A percentile compares a stretch with the other conserved stretches of the same genome.
Conservation (phyloP, 2,888 invertebrate genomes). For the Hydropsyche betteni region DNA sequence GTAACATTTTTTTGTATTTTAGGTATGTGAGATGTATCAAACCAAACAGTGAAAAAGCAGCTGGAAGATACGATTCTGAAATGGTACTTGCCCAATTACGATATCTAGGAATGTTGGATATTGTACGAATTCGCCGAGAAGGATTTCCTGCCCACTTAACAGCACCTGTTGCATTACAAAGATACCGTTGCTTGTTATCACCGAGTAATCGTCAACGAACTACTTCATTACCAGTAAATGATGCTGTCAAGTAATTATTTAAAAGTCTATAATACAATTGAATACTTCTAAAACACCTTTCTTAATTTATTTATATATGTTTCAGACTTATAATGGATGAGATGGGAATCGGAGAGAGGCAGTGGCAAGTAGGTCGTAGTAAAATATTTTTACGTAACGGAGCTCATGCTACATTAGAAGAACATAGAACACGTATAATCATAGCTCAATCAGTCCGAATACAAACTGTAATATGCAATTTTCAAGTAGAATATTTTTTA, state of each 20-base stretch:
- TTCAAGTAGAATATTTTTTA: not conserved
- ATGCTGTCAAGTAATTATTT: slow-evolving; percentile 58
- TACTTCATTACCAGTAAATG: slow-evolving; percentile 56
- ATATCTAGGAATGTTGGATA: slow-evolving; percentile 93
- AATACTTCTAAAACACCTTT: not conserved
- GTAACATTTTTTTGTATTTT: slow-evolving; percentile 35
- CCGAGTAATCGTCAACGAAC: slow-evolving; percentile 52
- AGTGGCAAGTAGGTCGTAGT: slow-evolving; percentile 89
- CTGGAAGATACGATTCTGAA: slow-evolving; percentile 80
- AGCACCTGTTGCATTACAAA: slow-evolving; percentile 76
- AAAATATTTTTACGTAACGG: slow-evolving; percentile 86
- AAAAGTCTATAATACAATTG: no score
- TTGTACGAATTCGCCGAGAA: slow-evolving; percentile 88
- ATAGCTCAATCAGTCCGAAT: slow-evolving; percentile 76
- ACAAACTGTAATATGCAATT: slow-evolving; percentile 68
- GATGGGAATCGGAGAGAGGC: slow-evolving; percentile 74
- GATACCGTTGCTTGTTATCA: slow-evolving; percentile 80
- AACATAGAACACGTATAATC: slow-evolving; percentile 75
- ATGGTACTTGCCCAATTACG: slow-evolving; percentile 87
- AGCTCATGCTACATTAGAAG: slow-evolving; percentile 87
- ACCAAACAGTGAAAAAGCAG: slow-evolving; percentile 84
- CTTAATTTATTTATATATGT: slow-evolving; percentile 13
- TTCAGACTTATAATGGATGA: slow-evolving; percentile 63
- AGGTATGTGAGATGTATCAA: slow-evolving; percentile 93
- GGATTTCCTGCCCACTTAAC: slow-evolving; percentile 89